Evolutionary conservation across 1,140 invertebrate genomes (phyloP), one percentile per base, ranked within the genome.

Genomic region (Agrypnia vestita): DNA sequence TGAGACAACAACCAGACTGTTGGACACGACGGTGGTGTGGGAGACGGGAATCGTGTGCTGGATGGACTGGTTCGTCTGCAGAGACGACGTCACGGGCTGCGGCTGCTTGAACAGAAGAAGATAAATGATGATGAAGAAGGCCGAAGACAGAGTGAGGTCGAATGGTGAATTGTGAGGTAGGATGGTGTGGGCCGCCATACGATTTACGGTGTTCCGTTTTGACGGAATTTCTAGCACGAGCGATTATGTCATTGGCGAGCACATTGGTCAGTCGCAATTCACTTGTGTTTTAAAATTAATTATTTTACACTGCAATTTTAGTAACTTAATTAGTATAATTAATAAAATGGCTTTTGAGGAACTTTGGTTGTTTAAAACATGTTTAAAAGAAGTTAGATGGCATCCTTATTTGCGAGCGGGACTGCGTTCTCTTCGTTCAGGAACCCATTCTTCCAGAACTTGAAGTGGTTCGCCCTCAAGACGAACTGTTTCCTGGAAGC

Each of bases 61-160:
- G 51, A 53, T 35, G 67, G 79, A 56, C 43, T 75, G 79, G 62
- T 80, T 80, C 1, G 25, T 73, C 10, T 72, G 67, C 6, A 53
- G 12, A 12, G 49, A 43, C 1, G 61, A 76, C 6, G 71, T 11
- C 11, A 79, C 77, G 12, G 44, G 53, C 3, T 69, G 19, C n/a
- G 62, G 62, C 47, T 77, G 80, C 25, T 79, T 76, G 25, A 75
- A 62, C 44, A 79, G 76, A 12, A 82, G 61, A n/a, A 82, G 35
- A 15, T 61, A 55, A 49, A 76, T 47, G 56, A 75, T 71, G 51
- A 71, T n/a, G 43, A 75, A n/a, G 59, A 79, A 79, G 55, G 78
- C 51, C 35, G 80, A 82, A 82, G 80, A 82, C 56, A 81, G 71
- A 81, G 76, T 81, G 76, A 78, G 76, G 47, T 82, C 61, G 62